Evolutionary conservation across 2,797 vertebrate genomes (phyloP).

Genomic region (Myotis vivesi): DNA sequence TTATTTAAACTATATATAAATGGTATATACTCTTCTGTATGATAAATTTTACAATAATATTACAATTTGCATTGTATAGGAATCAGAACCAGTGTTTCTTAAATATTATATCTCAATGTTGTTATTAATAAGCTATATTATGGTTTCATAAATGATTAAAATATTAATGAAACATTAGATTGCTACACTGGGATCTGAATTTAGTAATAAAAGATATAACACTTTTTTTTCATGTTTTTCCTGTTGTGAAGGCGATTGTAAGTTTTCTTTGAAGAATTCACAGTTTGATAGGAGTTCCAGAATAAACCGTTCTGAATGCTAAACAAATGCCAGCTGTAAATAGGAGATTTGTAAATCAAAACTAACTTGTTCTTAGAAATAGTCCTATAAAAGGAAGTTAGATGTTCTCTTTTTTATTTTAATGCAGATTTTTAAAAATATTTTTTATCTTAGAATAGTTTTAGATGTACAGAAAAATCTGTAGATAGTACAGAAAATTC

Average conservation of each 20-base stretch:
- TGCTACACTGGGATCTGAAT: constrained; percentile 26
- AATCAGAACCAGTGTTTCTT: constrained; percentile 30
- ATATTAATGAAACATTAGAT: constrained; percentile 54
- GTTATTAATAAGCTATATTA: constrained; percentile 36
- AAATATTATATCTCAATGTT: not conserved
- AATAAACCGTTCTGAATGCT: not conserved
- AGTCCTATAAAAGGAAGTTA: not conserved
- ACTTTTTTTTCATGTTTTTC: not conserved
- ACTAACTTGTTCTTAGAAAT: not conserved
- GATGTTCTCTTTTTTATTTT: not conserved
- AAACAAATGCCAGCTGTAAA: not conserved
- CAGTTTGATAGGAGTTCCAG: not conserved
- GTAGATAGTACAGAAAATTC: not conserved
- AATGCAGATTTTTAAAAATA: not conserved
- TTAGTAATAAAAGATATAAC: constrained; percentile 39
- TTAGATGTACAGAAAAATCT: not conserved
- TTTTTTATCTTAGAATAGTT: not conserved
- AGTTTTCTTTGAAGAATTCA: not conserved
- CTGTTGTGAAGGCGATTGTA: not conserved
- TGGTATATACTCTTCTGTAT: not conserved
- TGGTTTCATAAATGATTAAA: constrained; percentile 61
- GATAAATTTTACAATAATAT: not conserved
- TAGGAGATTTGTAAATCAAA: not conserved
- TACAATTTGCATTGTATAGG: not conserved
- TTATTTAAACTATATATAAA: not conserved